phyloP scores from a whole-genome alignment of 2,113 vertebrate species.

The Dasyornis broadbenti region DNA sequence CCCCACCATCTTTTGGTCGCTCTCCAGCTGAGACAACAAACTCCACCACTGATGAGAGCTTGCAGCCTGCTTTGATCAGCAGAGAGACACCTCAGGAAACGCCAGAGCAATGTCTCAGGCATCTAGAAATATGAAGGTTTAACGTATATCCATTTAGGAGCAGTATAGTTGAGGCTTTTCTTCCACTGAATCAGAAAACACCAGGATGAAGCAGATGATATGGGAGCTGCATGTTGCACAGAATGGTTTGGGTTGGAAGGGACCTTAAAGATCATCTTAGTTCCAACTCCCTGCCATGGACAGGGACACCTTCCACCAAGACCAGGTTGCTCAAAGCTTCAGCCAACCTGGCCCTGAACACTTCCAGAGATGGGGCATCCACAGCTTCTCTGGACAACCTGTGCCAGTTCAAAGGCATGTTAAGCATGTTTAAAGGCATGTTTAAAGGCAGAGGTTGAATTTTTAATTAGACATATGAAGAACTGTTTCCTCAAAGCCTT shows the following conservation, averaged over 20 bases:
- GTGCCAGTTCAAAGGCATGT: not conserved
- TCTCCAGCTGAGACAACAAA: not conserved
- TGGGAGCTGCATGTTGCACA: not conserved
- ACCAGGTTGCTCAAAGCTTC: not conserved
- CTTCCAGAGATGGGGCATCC: not conserved
- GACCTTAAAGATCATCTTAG: not conserved
- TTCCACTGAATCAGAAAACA: too few species aligned
- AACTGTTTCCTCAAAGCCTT: not conserved
- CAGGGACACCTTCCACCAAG: not conserved
- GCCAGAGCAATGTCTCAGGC: not conserved
- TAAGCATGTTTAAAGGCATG: not conserved
- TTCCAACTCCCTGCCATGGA: not conserved
- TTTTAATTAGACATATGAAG: not conserved
- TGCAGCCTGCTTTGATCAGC: not conserved
- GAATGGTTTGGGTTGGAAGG: not conserved
- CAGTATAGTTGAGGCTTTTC: not conserved
- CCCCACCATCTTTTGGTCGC: not conserved
- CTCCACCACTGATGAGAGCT: not conserved
- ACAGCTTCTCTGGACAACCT: not conserved
- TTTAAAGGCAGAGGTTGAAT: not conserved
- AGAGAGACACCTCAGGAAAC: not conserved
- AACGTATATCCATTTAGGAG: not conserved
- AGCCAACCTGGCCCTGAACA: not conserved
- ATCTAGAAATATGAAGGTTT: not conserved
- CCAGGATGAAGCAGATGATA: not conserved